Evolutionary conservation across 2,797 vertebrate species (phyloP).

Genomic region (Trachurus trachurus): DNA sequence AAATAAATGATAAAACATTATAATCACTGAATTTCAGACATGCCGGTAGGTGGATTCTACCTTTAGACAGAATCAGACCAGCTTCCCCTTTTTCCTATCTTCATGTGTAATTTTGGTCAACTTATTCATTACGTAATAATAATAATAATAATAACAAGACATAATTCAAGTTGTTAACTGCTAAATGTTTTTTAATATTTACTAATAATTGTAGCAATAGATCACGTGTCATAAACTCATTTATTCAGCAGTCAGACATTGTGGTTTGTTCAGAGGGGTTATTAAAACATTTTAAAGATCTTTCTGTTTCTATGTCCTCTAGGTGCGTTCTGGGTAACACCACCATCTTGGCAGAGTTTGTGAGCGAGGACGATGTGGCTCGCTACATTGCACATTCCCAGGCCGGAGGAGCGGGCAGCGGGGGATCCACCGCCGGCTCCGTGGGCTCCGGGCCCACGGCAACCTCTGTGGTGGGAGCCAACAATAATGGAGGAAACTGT

Average conservation of each 20-base stretch:
- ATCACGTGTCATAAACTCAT: too few species aligned
- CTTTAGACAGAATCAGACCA: too few species aligned
- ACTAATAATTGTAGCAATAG: too few species aligned
- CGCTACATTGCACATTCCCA: slow-evolving; percentile 99
- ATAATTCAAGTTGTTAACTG: too few species aligned
- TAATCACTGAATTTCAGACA: background rate
- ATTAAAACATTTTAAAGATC: background rate
- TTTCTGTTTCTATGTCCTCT: slow-evolving; percentile 19
- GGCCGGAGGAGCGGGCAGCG: slow-evolving; percentile 80
- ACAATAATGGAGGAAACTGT: slow-evolving; percentile 70
- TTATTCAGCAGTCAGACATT: background rate
- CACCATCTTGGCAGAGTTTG: slow-evolving; percentile 99
- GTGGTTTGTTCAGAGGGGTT: background rate
- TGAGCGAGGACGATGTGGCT: slow-evolving; percentile 97
- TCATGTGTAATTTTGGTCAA: too few species aligned
- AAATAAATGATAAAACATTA: background rate
- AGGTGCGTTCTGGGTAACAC: slow-evolving; percentile 99
- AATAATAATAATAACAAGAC: too few species aligned
- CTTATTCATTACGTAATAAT: too few species aligned
- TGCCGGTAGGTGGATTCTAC: too few species aligned
- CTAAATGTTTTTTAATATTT: too few species aligned
- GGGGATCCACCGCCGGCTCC: slow-evolving; percentile 64
- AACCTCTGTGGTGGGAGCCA: slow-evolving; percentile 60
- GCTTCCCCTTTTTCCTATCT: too few species aligned
- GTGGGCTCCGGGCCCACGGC: slow-evolving; percentile 60